Percentiles rank a stretch among this genome's conserved stretches.
phyloP scores from a whole-genome alignment of 2,888 invertebrate species.

The Tenthredo notha region DNA sequence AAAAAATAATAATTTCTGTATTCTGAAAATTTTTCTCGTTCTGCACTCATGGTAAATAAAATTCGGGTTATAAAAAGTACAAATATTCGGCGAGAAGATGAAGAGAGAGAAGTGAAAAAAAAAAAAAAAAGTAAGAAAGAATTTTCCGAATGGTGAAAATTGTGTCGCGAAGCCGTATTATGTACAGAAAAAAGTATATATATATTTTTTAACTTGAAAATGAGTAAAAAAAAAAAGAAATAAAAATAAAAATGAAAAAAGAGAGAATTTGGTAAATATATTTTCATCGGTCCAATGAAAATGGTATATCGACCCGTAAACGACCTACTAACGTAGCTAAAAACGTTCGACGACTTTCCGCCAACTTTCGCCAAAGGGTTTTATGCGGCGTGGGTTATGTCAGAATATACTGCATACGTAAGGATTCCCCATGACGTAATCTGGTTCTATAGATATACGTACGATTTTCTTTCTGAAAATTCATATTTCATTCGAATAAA shows the following conservation, averaged over 20 bases:
- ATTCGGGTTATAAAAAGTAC: not conserved
- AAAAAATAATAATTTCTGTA: not conserved
- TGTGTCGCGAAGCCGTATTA: not conserved
- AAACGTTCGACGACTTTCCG: conserved; percentile 57
- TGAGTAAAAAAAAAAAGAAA: not conserved
- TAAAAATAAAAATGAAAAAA: not conserved
- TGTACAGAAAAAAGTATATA: not conserved
- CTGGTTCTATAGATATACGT: not conserved
- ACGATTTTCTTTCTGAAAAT: not conserved
- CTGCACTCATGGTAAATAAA: not conserved
- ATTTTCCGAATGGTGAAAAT: not conserved
- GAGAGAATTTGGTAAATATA: conserved; percentile 57
- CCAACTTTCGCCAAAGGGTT: conserved; percentile 55
- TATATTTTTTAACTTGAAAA: no score
- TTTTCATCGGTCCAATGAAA: conserved; percentile 60
- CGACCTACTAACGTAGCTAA: conserved; percentile 61
- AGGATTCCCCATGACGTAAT: conserved; percentile 63
- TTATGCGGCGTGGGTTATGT: conserved; percentile 56
- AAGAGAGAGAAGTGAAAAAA: not conserved
- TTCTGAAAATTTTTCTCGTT: not conserved
- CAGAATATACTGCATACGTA: conserved; percentile 61
- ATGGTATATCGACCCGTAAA: conserved; percentile 62
- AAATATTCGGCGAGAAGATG: not conserved
- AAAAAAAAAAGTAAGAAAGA: not conserved
- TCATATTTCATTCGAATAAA: not conserved